These are phyloP conservation scores for Achlya flavicornis DNA, from an alignment of 2,888 invertebrate genomes.

Conservation along the genomic window DNA sequence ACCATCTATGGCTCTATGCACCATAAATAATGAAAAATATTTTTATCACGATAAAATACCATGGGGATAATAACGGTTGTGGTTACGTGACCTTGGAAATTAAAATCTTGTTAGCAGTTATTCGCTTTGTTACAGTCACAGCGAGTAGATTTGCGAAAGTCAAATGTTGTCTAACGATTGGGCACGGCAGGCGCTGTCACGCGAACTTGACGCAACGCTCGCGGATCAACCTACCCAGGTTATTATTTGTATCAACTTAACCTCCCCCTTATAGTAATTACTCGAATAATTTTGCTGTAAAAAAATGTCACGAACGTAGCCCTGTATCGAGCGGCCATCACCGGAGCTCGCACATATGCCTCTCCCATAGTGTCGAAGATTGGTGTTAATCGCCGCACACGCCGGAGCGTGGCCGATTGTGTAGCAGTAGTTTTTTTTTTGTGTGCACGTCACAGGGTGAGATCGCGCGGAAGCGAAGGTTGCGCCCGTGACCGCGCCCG, in stretches of 20 bases:
- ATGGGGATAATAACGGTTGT: conserved; percentile 19
- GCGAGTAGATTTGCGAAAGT: conserved; percentile 67
- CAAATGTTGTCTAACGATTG: conserved; percentile 69
- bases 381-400: conserved; percentile 42
- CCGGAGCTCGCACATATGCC: conserved; percentile 20
- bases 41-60: background rate
- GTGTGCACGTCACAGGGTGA: conserved; percentile 68
- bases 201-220: conserved; percentile 57
- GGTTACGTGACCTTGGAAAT: conserved; percentile 46
- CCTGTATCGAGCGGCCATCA: conserved; percentile 6
- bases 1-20: background rate
- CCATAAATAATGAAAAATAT: background rate
- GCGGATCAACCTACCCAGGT: conserved; percentile 33
- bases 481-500: conserved; percentile 81
- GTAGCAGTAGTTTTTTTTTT: conserved; percentile 50
- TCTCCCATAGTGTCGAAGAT: conserved; percentile 24
- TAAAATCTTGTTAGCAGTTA: conserved; percentile 61
- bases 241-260: conserved; percentile 34
- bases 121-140: conserved; percentile 59
- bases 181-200: conserved; percentile 73
- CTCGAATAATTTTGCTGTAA: conserved; percentile 30
- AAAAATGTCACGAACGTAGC: conserved; percentile 12
- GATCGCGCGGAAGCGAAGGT: conserved; percentile 76
- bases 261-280: conserved; percentile 32
- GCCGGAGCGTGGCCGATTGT: conserved; percentile 50